Evolutionary conservation across 2,888 invertebrate genomes (phyloP).

Genomic region (Drosophila austrosaltans): DNA sequence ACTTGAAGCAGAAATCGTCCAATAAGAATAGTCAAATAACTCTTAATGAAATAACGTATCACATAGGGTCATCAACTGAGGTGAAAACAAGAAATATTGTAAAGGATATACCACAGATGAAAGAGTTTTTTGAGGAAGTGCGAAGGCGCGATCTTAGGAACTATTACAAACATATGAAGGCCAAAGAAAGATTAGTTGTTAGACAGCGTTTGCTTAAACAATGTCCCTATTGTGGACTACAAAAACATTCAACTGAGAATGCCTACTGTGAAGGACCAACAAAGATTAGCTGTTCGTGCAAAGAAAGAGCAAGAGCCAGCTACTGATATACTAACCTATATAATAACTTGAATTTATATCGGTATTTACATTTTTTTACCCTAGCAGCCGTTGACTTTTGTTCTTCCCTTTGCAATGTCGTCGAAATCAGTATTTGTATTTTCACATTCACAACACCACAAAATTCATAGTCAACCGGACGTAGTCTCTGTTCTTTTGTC

Average conservation of each 20-base stretch:
- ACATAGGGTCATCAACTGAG: no score
- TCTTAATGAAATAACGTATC: neutral
- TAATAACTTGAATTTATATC: neutral
- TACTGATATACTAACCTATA: no score
- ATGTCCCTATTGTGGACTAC: neutral
- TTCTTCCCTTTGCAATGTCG: neutral
- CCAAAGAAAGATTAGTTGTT: neutral
- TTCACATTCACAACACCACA: neutral
- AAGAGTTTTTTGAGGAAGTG: slow-evolving; percentile 37
- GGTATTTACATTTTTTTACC: neutral
- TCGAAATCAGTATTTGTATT: neutral
- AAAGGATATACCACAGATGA: slow-evolving; percentile 24
- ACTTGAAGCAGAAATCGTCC: neutral
- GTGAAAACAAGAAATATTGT: neutral
- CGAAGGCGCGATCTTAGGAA: slow-evolving; percentile 32
- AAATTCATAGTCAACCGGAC: slow-evolving; percentile 5
- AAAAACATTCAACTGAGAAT: slow-evolving; percentile 18
- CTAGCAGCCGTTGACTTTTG: neutral
- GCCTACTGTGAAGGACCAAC: slow-evolving; percentile 40
- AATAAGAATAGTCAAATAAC: neutral
- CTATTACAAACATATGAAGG: slow-evolving; percentile 36
- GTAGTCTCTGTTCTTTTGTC: neutral
- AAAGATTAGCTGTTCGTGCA: slow-evolving; percentile 3
- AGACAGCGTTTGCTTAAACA: no score
- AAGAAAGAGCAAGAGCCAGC: neutral